Conservation (phyloP, 2,888 invertebrate species). For the Limnephilus marmoratus region DNA sequence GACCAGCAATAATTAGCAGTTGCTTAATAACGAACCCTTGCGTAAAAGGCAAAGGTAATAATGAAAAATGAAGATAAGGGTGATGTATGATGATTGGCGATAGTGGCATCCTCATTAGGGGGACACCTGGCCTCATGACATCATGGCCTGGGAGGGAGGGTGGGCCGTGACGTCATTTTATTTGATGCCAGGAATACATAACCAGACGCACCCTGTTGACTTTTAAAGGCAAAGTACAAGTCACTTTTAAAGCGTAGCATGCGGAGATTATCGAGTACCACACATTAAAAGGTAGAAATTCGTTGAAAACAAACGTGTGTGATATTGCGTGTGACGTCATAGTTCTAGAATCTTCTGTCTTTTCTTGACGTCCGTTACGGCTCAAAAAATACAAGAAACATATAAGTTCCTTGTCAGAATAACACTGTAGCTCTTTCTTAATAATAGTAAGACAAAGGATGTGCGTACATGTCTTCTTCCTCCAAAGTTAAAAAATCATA, state of each 20-base stretch:
- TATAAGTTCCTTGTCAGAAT: too few species aligned
- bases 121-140: slow-evolving; percentile 6
- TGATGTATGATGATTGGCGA: slow-evolving; percentile 17
- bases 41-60: slow-evolving; percentile 2
- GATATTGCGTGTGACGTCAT: too few species aligned
- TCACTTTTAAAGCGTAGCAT: background rate
- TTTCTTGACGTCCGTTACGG: too few species aligned
- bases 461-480: too few species aligned
- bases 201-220: background rate
- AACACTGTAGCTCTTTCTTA: too few species aligned
- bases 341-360: too few species aligned
- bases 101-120: slow-evolving; percentile 7
- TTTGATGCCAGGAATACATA: background rate
- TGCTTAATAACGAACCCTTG: background rate
- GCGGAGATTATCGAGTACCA: too few species aligned
- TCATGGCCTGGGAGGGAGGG: slow-evolving; percentile 10
- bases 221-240: background rate
- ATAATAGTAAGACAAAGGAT: too few species aligned
- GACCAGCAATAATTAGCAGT: background rate
- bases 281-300: too few species aligned
- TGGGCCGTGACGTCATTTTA: background rate
- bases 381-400: too few species aligned
- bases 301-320: too few species aligned
- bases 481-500: too few species aligned
- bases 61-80: background rate